Base-by-base conservation (phyloP, 2,113 vertebrate genomes). In the Ptyas mucosa region DNA sequence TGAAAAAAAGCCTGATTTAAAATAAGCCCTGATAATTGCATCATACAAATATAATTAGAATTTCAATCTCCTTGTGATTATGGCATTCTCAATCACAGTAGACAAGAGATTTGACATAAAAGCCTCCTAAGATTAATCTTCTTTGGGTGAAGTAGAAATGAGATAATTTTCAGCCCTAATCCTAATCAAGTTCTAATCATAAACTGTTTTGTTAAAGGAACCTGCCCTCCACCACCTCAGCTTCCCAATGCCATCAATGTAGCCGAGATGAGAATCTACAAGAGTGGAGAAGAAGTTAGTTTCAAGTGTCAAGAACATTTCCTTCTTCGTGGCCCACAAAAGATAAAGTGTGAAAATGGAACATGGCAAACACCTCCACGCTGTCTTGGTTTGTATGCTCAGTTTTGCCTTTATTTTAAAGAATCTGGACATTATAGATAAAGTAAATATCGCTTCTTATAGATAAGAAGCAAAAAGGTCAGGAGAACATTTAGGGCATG, bases 341-440 rank as follows among this genome's bases (percentile, higher is more conserved):
- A 98, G 93, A 96, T 98, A 26, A 88, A 64, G 3, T 98, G 97
- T 92, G 51, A 85, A 92, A 1, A 94, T 1, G 97, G 96, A 85
- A 95, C 10, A 10, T 98, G 98, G 98, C 91, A 96, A 85, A 96
- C 95, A 39, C 57, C 97, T 21, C 97, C 98, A 49, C 88, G 4
- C 15, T 98, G 98, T 26, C 23, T 88, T 23, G 97, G 97, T 98
- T 75, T 96, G 98, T 95, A 92, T 14, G 53, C 20, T 24, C 29
- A 7, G 54, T 46, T 57, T 0, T 49, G 20, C 53, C 5, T 89
- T 61, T 53, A 7, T 91, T 89, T 29, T 51, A 81, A 29, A 81
- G 6, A 49, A 29, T 9, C 4, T 39, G 20, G 21, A 15, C 1
- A 54, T 29, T 14, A 39, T 9, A 11, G 29, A 57, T 21, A 57